Base-by-base conservation (phyloP, 64 coral and sea anemone species). In the Porites lutea region DNA sequence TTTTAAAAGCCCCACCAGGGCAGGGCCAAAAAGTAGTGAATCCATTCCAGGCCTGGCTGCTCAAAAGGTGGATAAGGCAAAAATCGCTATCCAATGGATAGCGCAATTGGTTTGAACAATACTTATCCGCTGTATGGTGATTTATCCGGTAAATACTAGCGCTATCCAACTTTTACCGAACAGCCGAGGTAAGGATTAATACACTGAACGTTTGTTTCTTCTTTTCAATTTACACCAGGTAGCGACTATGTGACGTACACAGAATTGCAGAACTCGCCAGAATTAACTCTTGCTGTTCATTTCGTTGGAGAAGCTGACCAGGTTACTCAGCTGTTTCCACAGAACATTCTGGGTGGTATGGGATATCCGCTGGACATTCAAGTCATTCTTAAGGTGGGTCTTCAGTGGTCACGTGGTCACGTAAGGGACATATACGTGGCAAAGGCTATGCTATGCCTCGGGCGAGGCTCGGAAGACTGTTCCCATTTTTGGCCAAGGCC, bases 341-440 rank as follows among this genome's bases (percentile, higher is more conserved):
- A 96, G 74, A 94, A 59, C 53, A 99, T 99, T 21, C 86, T 99
- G 84, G 82, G 95, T n/a, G 88, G 88, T 58, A 96, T 94, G 87
- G 97, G 88, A 13, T 99, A 88, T 58, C 97, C 97, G 10, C 72
- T 99, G 53, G 97, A 99, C 65, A 82, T 99, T 16, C 82, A 94
- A 13, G 88, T 99, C 62, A 93, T 74, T 21, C 79, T 99, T 2
- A 99, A 99, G 91, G 96, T 98, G 86, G 9, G 52, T 59, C 8
- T 13, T 8, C 27, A 37, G 27, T 1, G 7, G 18, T 18, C 21
- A 10, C 20, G 46, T 87, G 12, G 2, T 65, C 9, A 6, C 27
- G 6, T 16, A 9, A 84, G 6, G 61, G 0, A 13, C 46, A 50
- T 37, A 37, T 67, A 47, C 37, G 5, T 50, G 6, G 62, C 61